Conservation (phyloP, 2,888 invertebrate genomes). For the Drosophila paucipuncta region DNA sequence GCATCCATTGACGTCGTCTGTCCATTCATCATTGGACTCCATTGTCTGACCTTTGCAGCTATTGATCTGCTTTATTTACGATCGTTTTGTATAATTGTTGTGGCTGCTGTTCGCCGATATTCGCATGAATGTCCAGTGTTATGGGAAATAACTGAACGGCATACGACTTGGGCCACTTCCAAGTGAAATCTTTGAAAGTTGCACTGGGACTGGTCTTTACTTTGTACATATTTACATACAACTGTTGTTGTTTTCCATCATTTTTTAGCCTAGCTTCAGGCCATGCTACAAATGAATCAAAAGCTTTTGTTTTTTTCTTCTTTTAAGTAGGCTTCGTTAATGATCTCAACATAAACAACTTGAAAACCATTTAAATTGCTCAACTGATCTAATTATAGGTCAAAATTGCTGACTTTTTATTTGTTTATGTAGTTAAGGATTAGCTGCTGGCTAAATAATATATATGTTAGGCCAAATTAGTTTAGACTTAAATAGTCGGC, state of each 20-base stretch:
- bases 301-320: slow-evolving; percentile 3
- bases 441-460: not conserved
- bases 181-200: slow-evolving; percentile 80
- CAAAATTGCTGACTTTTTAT: not conserved
- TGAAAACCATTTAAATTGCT: slow-evolving; percentile 12
- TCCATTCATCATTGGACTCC: slow-evolving; percentile 58
- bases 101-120: slow-evolving; percentile 13
- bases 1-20: slow-evolving; percentile 54
- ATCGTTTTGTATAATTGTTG: slow-evolving; percentile 9
- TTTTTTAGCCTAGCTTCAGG: slow-evolving; percentile 11
- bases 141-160: slow-evolving; percentile 36
- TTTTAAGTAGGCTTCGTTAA: slow-evolving; percentile 21
- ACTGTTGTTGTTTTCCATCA: not conserved
- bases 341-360: slow-evolving; percentile 19
- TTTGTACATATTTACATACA: not conserved
- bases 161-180: slow-evolving; percentile 67
- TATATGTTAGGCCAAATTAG: not conserved
- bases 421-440: not conserved
- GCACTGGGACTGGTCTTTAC: slow-evolving; percentile 34
- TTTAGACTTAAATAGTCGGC: not conserved
- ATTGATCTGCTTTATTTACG: slow-evolving; percentile 69
- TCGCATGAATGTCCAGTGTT: slow-evolving; percentile 57
- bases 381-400: slow-evolving; percentile 1
- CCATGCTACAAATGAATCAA: slow-evolving; percentile 31
- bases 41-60: slow-evolving; percentile 68